Conservation (phyloP, 2,888 invertebrate species). For the Bursaphelenchus okinawaensis region DNA sequence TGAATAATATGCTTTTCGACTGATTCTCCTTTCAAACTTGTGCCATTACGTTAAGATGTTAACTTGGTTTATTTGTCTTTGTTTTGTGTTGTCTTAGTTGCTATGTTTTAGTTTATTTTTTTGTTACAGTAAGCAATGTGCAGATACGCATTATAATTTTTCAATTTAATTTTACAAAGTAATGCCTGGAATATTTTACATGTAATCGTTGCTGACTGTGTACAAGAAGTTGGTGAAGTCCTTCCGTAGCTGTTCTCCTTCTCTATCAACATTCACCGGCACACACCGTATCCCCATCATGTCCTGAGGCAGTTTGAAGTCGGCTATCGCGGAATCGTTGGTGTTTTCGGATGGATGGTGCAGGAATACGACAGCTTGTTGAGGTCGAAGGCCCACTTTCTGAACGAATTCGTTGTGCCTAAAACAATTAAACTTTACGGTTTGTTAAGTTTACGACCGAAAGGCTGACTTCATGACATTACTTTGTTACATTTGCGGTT, state of each 20-base stretch:
- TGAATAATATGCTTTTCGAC: background rate
- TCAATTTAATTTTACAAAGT: too few relatives aligned
- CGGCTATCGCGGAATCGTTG: conserved; percentile 60
- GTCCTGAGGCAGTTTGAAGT: conserved; percentile 33
- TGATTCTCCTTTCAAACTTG: too few relatives aligned
- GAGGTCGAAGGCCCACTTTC: conserved; percentile 29
- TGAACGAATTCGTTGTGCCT: conserved; percentile 39
- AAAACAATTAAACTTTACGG: conserved; percentile 11
- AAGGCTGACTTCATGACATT: too few relatives aligned
- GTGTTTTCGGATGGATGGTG: conserved; percentile 38
- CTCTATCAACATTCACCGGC: conserved; percentile 36
- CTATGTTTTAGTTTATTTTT: too few relatives aligned
- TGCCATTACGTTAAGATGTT: too few relatives aligned
- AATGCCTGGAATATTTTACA: too few relatives aligned
- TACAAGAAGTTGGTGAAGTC: conserved; percentile 39
- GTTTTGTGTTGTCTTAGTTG: too few relatives aligned
- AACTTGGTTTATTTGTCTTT: too few relatives aligned
- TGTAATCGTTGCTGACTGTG: conserved; percentile 21
- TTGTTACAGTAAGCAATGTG: too few relatives aligned
- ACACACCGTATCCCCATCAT: conserved; percentile 29
- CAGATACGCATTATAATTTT: too few relatives aligned
- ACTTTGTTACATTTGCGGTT: too few relatives aligned
- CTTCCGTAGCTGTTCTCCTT: conserved; percentile 31
- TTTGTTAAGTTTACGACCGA: background rate
- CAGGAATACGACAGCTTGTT: conserved; percentile 25